A percentile compares a stretch with the other conserved stretches of the same genome.
These are phyloP conservation scores for Pseudomugil gertrudae DNA, from an alignment of 2,797 vertebrate genomes.

Conservation along the genomic window DNA sequence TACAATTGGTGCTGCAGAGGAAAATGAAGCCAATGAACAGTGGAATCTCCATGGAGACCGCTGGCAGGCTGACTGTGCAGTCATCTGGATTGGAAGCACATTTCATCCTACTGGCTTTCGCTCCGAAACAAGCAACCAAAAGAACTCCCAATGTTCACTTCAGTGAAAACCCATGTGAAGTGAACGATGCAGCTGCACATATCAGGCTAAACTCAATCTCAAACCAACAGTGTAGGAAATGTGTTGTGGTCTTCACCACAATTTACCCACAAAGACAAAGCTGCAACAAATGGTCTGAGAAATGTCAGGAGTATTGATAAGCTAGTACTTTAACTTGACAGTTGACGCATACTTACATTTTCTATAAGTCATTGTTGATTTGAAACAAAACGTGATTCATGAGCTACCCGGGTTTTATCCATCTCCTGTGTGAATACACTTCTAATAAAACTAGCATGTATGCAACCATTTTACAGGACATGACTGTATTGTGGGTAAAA, in stretches of 20 bases:
- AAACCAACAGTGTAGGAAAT: neutral
- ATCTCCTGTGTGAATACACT: neutral
- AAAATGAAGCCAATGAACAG: constrained; percentile 50
- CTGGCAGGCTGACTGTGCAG: constrained; percentile 50
- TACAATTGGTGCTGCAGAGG: constrained; percentile 48
- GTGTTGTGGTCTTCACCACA: neutral
- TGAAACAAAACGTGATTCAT: neutral
- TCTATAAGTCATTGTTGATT: neutral
- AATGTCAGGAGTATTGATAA: neutral
- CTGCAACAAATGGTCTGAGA: neutral
- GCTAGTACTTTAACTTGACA: neutral
- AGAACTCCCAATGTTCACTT: neutral
- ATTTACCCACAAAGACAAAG: neutral
- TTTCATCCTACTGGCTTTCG: constrained; percentile 29
- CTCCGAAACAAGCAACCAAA: constrained; percentile 17
- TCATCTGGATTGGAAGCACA: constrained; percentile 34
- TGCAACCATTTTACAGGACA: neutral
- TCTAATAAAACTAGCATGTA: neutral
- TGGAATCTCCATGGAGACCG: constrained; percentile 70
- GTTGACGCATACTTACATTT: neutral
- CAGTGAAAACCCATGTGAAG: neutral
- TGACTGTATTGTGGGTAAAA: neutral
- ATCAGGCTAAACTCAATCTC: neutral
- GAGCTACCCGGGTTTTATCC: neutral
- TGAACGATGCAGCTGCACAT: constrained; percentile 11